Base-by-base conservation (phyloP, 1,140 invertebrate species). In the Mamestra configurata region DNA sequence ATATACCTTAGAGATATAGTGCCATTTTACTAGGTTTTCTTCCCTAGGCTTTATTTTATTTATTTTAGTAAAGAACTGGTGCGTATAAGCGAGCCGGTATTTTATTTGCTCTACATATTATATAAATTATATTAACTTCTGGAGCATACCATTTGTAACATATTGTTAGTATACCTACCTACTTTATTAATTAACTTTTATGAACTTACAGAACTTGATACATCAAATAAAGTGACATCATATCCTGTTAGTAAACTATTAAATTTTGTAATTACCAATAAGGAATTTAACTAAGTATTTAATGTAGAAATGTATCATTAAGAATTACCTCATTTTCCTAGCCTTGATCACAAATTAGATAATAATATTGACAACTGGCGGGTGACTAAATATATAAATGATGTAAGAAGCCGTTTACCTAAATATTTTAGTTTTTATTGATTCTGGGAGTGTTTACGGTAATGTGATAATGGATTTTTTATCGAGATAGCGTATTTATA, bases 321-420 rank as follows among this genome's bases (percentile, higher is more conserved):
- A 73, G 8, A 55, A 70, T 61, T 43, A 66, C 61, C 43, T 70
- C 40, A 31, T 70, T 70, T 37, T 11, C 61, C 22, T 24, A 49
- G 66, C 43, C 43, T 70, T 70, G 43, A 24, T 70, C 22, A 59
- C 11, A 49, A 70, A 49, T 66, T 66, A 66, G 61, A 49, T 70
- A 27, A 70, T 64, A 20, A 37, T 49, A 27, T 27, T 51, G 5
- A n/a, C 24, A 15, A 15, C 18, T 13, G 3, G 27, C 15, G 15
- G 1, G 7, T 40, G n/a, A 43, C 35, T 43, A 59, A 59, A 27
- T 31, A 59, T n/a, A 31, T 15, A 1, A 22, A 24, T 66, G 61
- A 40, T n/a, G 61, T 66, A 66, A 66, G 18, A 11, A 22, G 61
- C 43, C 61, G 37, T 66, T 37, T 43, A 66, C 37, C 61, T 66